Conservation (phyloP, 2,888 invertebrate species). For the Nymphalis urticae region DNA sequence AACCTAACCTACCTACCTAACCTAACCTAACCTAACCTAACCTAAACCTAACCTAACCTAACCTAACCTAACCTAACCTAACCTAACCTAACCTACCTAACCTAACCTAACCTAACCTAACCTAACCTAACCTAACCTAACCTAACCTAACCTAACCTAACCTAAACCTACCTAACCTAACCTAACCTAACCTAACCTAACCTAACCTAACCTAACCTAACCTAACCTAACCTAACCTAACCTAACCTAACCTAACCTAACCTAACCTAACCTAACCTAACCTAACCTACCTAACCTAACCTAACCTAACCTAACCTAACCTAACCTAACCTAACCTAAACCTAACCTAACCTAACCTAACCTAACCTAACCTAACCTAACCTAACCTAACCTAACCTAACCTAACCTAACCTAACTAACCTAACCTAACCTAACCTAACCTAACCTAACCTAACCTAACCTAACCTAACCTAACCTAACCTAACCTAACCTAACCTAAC, state of each 20-base stretch:
- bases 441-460: constrained; percentile 28
- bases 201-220: constrained; percentile 34
- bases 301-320: constrained; percentile 41
- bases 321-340: constrained; percentile 41
- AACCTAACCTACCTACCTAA: background rate
- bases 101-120: constrained; percentile 40
- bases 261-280: too few relatives aligned
- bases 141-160: constrained; percentile 37
- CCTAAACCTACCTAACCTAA: constrained; percentile 30
- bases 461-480: constrained; percentile 27
- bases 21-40: too few relatives aligned
- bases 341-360: constrained; percentile 28
- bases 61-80: constrained; percentile 42
- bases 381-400: constrained; percentile 33
- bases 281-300: constrained; percentile 16
- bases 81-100: constrained; percentile 42
- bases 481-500: constrained; percentile 29
- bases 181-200: constrained; percentile 17
- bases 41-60: too few relatives aligned
- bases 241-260: constrained; percentile 33
- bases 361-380: constrained; percentile 32
- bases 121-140: constrained; percentile 40
- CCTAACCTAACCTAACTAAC: constrained; percentile 33
- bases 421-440: constrained; percentile 32
- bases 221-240: too few relatives aligned